Conservation (phyloP, 2,797 vertebrate species). For the Typhlichthys subterraneus region DNA sequence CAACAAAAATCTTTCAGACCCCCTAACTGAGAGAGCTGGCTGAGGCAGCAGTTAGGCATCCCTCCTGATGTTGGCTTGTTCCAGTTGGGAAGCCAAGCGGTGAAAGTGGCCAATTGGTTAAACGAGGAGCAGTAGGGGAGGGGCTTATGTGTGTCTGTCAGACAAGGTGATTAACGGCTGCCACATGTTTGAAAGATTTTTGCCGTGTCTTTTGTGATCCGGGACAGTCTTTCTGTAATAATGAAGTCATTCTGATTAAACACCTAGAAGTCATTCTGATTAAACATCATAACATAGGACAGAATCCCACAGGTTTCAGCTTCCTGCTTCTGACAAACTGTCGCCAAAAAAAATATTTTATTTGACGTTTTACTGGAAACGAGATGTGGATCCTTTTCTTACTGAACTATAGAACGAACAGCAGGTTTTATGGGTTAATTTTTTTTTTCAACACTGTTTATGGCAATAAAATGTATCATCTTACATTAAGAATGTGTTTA, state of each 20-base stretch:
- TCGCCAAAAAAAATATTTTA: constrained; percentile 38
- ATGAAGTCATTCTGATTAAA: constrained; percentile 19
- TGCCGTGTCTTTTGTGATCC: constrained; percentile 43
- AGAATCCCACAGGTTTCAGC: no score
- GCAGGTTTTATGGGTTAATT: constrained; percentile 69
- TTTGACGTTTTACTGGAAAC: constrained; percentile 54
- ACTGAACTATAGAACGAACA: constrained; percentile 68
- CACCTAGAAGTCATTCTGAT: background rate
- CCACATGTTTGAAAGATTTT: constrained; percentile 36
- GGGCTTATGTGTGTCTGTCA: constrained; percentile 34
- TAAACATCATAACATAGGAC: no score
- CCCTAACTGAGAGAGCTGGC: constrained; percentile 43
- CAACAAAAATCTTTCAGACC: constrained; percentile 67
- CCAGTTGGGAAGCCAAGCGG: background rate
- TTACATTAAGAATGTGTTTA: constrained; percentile 63
- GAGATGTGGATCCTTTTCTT: constrained; percentile 55
- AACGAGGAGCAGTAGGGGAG: constrained; percentile 40
- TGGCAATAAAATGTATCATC: constrained; percentile 81
- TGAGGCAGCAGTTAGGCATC: constrained; percentile 20
- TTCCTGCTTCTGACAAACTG: no score
- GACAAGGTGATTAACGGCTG: constrained; percentile 20
- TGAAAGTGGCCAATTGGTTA: constrained; percentile 42
- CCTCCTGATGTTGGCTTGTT: constrained; percentile 5
- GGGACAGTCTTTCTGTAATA: constrained; percentile 49
- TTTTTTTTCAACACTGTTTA: constrained; percentile 76